Conservation (phyloP, 2,888 invertebrate genomes). For the Andrena praecox region DNA sequence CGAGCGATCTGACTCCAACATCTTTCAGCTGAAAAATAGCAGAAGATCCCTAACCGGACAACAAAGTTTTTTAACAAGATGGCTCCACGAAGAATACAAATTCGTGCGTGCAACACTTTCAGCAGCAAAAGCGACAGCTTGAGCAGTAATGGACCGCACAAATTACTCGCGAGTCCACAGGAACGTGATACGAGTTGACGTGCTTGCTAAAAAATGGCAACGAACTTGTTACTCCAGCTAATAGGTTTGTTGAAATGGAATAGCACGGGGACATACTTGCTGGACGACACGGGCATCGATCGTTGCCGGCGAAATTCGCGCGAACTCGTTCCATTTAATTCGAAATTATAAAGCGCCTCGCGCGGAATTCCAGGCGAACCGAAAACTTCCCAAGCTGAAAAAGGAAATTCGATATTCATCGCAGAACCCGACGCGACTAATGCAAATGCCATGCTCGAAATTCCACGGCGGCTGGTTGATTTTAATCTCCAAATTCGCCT, state of each 20-base stretch:
- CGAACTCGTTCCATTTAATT: constrained; percentile 11
- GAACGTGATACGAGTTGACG: not conserved
- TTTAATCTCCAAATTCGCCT: constrained; percentile 40
- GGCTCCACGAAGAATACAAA: no score
- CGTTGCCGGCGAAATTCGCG: not conserved
- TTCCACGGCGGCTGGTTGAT: constrained; percentile 16
- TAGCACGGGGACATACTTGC: not conserved
- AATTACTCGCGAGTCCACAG: not conserved
- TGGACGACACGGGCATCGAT: not conserved
- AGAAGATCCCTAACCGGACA: no score
- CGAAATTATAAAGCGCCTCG: constrained; percentile 5
- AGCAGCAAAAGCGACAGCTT: not conserved
- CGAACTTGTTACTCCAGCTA: constrained; percentile 8
- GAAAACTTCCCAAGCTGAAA: constrained; percentile 13
- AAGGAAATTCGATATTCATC: constrained; percentile 25
- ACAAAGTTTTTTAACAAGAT: no score
- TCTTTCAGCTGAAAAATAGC: no score
- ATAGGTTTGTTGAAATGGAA: constrained; percentile 9
- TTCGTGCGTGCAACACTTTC: no score
- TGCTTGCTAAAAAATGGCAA: not conserved
- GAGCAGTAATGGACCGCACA: not conserved
- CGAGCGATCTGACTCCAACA: no score
- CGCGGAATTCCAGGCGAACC: constrained; percentile 1
- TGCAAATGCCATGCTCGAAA: constrained; percentile 31
- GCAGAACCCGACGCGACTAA: not conserved